Conservation (phyloP, 2,797 vertebrate genomes). For the Sebastes dallii region DNA sequence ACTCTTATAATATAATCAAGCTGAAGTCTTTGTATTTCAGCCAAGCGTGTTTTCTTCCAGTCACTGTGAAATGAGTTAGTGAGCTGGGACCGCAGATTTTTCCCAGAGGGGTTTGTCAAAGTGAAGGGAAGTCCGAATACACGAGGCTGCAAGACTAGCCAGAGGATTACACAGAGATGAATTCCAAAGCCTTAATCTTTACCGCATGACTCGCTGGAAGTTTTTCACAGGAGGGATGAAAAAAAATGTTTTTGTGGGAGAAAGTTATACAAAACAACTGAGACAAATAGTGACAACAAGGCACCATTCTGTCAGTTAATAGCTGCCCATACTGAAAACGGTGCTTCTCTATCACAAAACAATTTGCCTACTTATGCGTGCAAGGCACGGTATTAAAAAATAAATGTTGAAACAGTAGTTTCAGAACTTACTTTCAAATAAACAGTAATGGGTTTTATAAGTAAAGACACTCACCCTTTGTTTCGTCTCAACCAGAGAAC, state of each 20-base stretch:
- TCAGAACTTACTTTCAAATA: background rate
- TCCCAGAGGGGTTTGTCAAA: slow-evolving; percentile 13
- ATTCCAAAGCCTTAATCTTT: slow-evolving; percentile 77
- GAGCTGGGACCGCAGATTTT: slow-evolving; percentile 34
- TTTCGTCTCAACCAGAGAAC: too few relatives aligned
- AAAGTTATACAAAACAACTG: background rate
- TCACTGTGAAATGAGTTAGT: slow-evolving; percentile 20
- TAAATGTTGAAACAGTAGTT: background rate
- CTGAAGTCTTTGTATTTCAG: background rate
- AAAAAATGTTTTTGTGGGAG: slow-evolving; percentile 14
- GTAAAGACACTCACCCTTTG: too few relatives aligned
- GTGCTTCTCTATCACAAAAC: background rate
- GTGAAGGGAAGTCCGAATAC: slow-evolving; percentile 42
- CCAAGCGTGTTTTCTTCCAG: background rate
- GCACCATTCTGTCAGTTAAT: background rate
- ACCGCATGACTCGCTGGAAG: slow-evolving; percentile 75
- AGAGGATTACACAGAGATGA: slow-evolving; percentile 72
- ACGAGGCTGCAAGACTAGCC: slow-evolving; percentile 20
- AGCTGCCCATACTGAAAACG: background rate
- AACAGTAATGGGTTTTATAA: background rate
- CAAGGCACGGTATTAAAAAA: background rate
- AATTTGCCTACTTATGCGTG: background rate
- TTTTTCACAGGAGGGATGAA: slow-evolving; percentile 39
- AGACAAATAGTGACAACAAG: background rate
- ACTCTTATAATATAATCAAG: background rate